Conservation (phyloP, 2,113 vertebrate genomes). For the Tursiops truncatus region DNA sequence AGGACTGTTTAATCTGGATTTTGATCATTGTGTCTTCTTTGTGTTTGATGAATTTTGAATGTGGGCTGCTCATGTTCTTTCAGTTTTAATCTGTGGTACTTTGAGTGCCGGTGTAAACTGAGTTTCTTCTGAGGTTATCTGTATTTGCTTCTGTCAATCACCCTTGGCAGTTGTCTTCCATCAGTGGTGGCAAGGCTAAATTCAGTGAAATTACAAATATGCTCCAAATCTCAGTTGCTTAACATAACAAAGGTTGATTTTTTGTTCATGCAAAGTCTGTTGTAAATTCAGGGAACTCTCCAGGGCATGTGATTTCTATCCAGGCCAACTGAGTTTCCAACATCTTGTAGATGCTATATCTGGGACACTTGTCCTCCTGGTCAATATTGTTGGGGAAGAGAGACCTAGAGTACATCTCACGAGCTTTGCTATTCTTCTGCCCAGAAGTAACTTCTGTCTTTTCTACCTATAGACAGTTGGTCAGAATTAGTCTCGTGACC, state of each 20-base stretch:
- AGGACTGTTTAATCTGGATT: not conserved
- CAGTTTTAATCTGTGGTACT: not conserved
- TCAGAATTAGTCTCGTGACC: not conserved
- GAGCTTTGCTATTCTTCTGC: not conserved
- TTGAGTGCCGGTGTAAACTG: not conserved
- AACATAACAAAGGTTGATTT: not conserved
- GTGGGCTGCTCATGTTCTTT: not conserved
- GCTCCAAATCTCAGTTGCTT: not conserved
- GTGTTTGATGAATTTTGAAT: not conserved
- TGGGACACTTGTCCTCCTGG: not conserved
- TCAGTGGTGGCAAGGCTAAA: not conserved
- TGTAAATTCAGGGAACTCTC: not conserved
- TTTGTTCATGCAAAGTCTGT: not conserved
- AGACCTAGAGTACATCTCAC: not conserved
- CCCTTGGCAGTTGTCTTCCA: not conserved
- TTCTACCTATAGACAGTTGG: not conserved
- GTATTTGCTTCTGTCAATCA: not conserved
- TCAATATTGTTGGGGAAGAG: not conserved
- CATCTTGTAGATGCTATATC: not conserved
- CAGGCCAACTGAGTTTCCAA: not conserved
- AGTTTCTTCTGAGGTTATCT: not conserved
- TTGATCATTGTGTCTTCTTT: not conserved
- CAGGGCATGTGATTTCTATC: not conserved
- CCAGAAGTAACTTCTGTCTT: not conserved
- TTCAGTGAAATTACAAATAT: not conserved